Base-by-base conservation (phyloP, 2,888 invertebrate species). In the Acrocera orbiculus region DNA sequence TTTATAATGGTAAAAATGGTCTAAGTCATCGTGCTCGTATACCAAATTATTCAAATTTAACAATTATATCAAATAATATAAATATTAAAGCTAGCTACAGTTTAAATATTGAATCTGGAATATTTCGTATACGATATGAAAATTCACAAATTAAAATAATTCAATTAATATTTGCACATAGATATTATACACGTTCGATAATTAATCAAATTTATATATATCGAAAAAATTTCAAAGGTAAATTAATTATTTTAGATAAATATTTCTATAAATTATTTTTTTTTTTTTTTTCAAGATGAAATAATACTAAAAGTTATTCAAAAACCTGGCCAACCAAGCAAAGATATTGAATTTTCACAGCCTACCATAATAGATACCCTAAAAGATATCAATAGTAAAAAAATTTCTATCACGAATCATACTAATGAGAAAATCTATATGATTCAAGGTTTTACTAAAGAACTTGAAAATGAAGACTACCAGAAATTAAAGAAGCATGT, bases 21-120 rank as follows among this genome's bases (percentile, higher is more conserved):
- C 57, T 64, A 26, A 70, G 70, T 40, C 67, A 64, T 34, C 60
- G 71, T 6, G 71, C 70, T 0, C 61, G 70, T 22, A 67, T 72
- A 20, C 71, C 70, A n/a, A 65, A 64, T 33, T 69, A 67, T 65
- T 61, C 65, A 4, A 70, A 70, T 44, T 56, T 70, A 11, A 46
- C 30, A 6, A 16, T 30, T 16, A 7, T 11, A 10, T 26, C 30
- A 2, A 24, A 24, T 30, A 11, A 13, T 22, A 9, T 28, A 35
- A 5, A 34, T 26, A 26, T 16, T 10, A 30, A 30, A 14, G 29
- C 34, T 17, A 38, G 42, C 10, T 67, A 65, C 45, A 64, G 60
- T 29, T 42, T 67, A 36, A 60, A 67, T 37, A 64, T 65, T 0
- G 61, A 47, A 40, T 59, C 61, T 19, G 67, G 62, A 0, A 61